phyloP scores from a whole-genome alignment of 2,113 vertebrate species.

The Microcebus griseorufus region DNA sequence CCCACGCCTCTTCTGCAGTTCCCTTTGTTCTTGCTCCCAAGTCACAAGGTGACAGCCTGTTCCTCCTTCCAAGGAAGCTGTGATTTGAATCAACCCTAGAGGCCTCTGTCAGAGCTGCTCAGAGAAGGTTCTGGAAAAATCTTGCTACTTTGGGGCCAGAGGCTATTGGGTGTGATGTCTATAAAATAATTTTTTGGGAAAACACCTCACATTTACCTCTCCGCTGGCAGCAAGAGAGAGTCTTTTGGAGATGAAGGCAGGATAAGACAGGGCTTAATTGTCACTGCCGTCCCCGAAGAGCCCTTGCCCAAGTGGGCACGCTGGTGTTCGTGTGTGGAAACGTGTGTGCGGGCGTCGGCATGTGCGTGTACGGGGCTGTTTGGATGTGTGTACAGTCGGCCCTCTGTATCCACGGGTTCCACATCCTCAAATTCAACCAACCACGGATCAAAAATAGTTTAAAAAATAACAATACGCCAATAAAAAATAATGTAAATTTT shows the following conservation, averaged over 20 bases:
- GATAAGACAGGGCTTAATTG: not conserved
- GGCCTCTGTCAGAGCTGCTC: not conserved
- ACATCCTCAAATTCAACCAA: not conserved
- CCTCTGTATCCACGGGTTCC: not conserved
- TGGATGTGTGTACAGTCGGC: too few relatives aligned
- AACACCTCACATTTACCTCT: not conserved
- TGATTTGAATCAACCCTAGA: slow-evolving; percentile 12
- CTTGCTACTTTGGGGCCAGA: not conserved
- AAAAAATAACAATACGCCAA: not conserved
- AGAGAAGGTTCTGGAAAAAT: not conserved
- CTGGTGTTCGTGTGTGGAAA: not conserved
- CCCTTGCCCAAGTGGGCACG: not conserved
- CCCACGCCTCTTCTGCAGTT: not conserved
- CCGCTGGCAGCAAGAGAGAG: not conserved
- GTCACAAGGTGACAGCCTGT: slow-evolving; percentile 60
- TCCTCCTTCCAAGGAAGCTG: slow-evolving; percentile 46
- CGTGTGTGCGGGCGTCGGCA: not conserved
- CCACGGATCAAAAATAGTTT: not conserved
- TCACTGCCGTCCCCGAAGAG: not conserved
- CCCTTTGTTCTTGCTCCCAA: slow-evolving; percentile 59
- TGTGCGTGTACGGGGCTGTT: not conserved
- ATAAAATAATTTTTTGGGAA: not conserved
- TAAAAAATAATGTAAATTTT: not conserved
- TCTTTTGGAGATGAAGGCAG: not conserved
- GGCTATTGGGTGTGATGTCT: not conserved